phyloP scores from a whole-genome alignment of 2,888 invertebrate species.

The Stenodera caucasica region DNA sequence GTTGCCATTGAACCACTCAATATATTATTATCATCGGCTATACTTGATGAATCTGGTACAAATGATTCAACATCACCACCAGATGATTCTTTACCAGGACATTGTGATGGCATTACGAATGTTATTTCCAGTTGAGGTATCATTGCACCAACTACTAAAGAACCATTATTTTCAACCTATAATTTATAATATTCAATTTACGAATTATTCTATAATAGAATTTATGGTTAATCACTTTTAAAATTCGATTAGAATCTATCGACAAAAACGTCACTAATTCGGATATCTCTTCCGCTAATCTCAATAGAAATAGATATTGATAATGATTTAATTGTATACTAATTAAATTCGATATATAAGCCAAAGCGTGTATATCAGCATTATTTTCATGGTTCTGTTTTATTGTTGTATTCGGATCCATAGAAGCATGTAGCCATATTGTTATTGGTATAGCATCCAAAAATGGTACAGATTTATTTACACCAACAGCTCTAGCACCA shows the following conservation, averaged over 20 bases:
- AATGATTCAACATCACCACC: slow-evolving; percentile 79
- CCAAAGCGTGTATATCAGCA: slow-evolving; percentile 78
- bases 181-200: no score
- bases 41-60: slow-evolving; percentile 81
- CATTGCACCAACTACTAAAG: slow-evolving; percentile 73
- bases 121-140: slow-evolving; percentile 87
- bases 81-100: slow-evolving; percentile 84
- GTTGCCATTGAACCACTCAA: slow-evolving; percentile 52
- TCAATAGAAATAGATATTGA: slow-evolving; percentile 85
- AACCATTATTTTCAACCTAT: slow-evolving; percentile 57
- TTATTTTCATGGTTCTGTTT: slow-evolving; percentile 40
- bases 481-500: slow-evolving; percentile 76
- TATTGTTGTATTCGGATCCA: slow-evolving; percentile 54
- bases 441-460: slow-evolving; percentile 86
- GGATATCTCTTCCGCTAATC: slow-evolving; percentile 78
- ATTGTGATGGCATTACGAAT: slow-evolving; percentile 81
- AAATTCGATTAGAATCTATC: slow-evolving; percentile 74
- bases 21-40: slow-evolving; percentile 78
- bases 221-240: no score
- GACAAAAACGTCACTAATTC: slow-evolving; percentile 80
- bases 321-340: slow-evolving; percentile 92
- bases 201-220: no score
- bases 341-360: slow-evolving; percentile 80
- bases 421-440: slow-evolving; percentile 71
- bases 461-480: slow-evolving; percentile 75